Percentiles rank a stretch among this genome's conserved stretches.
phyloP scores from a whole-genome alignment of 2,888 invertebrate genomes.

The Pollenia griseotomentosa region DNA sequence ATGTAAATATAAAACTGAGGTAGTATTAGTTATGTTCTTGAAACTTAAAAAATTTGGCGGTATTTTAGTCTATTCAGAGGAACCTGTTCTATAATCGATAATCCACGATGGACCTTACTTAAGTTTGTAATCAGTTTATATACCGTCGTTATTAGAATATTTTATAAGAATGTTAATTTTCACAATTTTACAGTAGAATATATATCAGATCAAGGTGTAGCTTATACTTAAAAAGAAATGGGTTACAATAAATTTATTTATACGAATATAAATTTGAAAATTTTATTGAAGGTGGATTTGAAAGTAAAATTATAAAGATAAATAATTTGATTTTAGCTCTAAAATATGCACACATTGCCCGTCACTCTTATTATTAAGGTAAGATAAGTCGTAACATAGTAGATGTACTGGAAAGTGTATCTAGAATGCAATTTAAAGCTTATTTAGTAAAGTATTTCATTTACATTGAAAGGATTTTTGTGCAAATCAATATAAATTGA shows the following conservation, averaged over 20 bases:
- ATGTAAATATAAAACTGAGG: constrained; percentile 78
- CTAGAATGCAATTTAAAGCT: constrained; percentile 87
- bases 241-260: too few species aligned
- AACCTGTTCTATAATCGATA: constrained; percentile 89
- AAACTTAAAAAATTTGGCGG: constrained; percentile 87
- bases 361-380: constrained; percentile 89
- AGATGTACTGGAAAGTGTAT: constrained; percentile 90
- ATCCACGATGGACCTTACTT: constrained; percentile 84
- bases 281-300: too few species aligned
- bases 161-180: too few species aligned
- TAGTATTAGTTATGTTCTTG: constrained; percentile 86
- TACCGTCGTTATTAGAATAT: too few species aligned
- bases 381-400: constrained; percentile 93
- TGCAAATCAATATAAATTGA: constrained; percentile 83
- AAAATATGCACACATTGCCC: constrained; percentile 92
- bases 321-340: constrained; percentile 85
- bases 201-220: too few species aligned
- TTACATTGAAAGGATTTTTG: constrained; percentile 88
- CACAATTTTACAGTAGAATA: too few species aligned
- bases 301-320: constrained; percentile 84
- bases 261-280: too few species aligned
- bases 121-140: too few species aligned
- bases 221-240: too few species aligned
- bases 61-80: constrained; percentile 89
- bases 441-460: constrained; percentile 86